Evolutionary conservation across 2,797 vertebrate species (phyloP), one percentile per base, ranked within the genome.

Genomic region (Megaceryle alcyon): DNA sequence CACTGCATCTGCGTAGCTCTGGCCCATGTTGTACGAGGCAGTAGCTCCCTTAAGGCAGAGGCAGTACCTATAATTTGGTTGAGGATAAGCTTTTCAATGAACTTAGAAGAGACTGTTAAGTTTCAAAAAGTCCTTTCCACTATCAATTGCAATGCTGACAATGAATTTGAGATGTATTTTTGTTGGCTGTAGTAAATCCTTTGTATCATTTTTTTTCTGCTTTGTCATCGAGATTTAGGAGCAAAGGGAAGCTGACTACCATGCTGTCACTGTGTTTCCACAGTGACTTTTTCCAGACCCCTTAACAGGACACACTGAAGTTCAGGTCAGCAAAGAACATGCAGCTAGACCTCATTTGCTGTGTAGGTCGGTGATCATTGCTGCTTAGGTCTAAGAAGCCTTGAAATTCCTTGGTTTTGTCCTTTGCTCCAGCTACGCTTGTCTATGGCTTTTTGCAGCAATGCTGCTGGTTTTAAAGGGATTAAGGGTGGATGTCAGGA

Each of bases 211-310:
- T 61, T 43, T 43, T 14, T 44, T 43, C 26, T 41, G 28, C 26
- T 57, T 46, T 86, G 15, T 51, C 11, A 9, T 41, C 18, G 8
- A 4, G 26, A 20, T 59, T 53, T 16, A 25, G 61, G 43, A 54
- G 22, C 31, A 71, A 80, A 76, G 28, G 28, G 18, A 48, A 83
- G 68, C n/a, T 90, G 61, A 8, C 17, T 54, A 4, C 39, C 0
- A 2, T 4, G 1, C 4, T 2, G 1, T 4, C 43, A 1, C 13
- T 37, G 14, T 8, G 6, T 49, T 60, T 82, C 53, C 56, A 16
- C 78, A 39, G 22, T 29, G 60, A 20, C 6, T 61, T 51, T 8
- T n/a, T 31, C 6, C 22, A 76, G 25, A 21, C 8, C 15, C 10
- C 6, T 70, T 60, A 46, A 16, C 3, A 57, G 39, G 23, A 63